A percentile compares a stretch with the other conserved stretches of the same genome.
Evolutionary conservation across 2,888 invertebrate species (phyloP).

Genomic region (Hydropsyche betteni): DNA sequence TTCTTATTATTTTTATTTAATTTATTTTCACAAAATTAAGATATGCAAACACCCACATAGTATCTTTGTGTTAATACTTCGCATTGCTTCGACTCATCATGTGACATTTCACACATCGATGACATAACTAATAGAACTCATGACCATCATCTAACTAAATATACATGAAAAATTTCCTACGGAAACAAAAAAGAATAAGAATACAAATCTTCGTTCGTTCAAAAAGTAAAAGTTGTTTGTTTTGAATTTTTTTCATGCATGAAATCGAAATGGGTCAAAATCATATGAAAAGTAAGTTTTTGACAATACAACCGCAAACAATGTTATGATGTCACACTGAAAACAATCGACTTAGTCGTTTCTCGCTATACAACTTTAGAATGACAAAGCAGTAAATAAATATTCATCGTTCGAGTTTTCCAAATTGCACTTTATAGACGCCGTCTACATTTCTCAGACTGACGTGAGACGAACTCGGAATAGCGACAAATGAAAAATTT

Average conservation of each 20-base stretch:
- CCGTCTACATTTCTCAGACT: not conserved
- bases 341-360: slow-evolving; percentile 20
- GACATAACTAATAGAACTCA: too few relatives aligned
- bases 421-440: slow-evolving; percentile 9
- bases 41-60: not conserved
- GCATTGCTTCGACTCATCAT: too few relatives aligned
- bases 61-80: too few relatives aligned
- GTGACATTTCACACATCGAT: too few relatives aligned
- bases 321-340: slow-evolving; percentile 28
- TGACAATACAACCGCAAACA: not conserved
- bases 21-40: not conserved
- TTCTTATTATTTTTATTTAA: not conserved
- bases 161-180: too few relatives aligned
- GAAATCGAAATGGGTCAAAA: slow-evolving; percentile 18
- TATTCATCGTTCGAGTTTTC: slow-evolving; percentile 25
- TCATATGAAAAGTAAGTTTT: not conserved
- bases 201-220: too few relatives aligned
- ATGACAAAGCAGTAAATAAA: slow-evolving; percentile 22
- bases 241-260: slow-evolving; percentile 14
- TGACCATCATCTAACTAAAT: too few relatives aligned
- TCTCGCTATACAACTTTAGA: not conserved
- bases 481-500: too few relatives aligned
- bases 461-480: not conserved
- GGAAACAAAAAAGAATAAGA: too few relatives aligned
- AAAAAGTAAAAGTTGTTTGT: slow-evolving; percentile 15